Conservation (phyloP, 2,888 invertebrate species). For the Mythimna ferrago region DNA sequence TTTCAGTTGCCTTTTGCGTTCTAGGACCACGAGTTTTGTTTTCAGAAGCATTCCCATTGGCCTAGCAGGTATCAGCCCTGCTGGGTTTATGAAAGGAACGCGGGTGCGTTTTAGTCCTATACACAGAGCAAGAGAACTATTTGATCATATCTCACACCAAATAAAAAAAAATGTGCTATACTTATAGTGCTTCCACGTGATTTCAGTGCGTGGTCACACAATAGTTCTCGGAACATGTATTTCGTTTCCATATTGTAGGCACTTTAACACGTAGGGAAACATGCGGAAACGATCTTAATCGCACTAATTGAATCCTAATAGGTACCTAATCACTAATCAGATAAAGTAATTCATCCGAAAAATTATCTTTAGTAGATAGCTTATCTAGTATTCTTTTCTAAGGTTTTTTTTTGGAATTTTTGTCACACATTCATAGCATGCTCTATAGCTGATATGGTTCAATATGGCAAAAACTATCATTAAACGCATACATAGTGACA, state of each 20-base stretch:
- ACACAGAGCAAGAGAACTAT: too few species aligned
- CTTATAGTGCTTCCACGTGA: background rate
- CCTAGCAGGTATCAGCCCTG: too few species aligned
- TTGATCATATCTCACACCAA: too few species aligned
- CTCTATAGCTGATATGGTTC: background rate
- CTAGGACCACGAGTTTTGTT: too few species aligned
- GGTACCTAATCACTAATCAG: conserved; percentile 35
- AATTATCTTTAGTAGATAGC: conserved; percentile 13
- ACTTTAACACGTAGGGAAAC: conserved; percentile 29
- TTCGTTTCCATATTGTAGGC: conserved; percentile 43
- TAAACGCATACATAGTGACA: background rate
- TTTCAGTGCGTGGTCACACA: conserved; percentile 12
- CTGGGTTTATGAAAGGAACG: too few species aligned
- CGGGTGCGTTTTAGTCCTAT: too few species aligned
- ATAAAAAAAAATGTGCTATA: background rate
- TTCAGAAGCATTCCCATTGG: too few species aligned
- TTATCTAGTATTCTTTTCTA: too few species aligned
- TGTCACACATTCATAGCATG: background rate
- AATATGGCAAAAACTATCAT: too few species aligned
- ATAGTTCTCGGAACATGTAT: conserved; percentile 52
- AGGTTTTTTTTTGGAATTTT: background rate
- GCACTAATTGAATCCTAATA: conserved; percentile 54
- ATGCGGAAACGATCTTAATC: conserved; percentile 60
- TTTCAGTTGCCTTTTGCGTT: too few species aligned
- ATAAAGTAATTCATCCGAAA: conserved; percentile 51